Conservation (phyloP, 2,888 invertebrate species). For the Azorinus chamasolen region DNA sequence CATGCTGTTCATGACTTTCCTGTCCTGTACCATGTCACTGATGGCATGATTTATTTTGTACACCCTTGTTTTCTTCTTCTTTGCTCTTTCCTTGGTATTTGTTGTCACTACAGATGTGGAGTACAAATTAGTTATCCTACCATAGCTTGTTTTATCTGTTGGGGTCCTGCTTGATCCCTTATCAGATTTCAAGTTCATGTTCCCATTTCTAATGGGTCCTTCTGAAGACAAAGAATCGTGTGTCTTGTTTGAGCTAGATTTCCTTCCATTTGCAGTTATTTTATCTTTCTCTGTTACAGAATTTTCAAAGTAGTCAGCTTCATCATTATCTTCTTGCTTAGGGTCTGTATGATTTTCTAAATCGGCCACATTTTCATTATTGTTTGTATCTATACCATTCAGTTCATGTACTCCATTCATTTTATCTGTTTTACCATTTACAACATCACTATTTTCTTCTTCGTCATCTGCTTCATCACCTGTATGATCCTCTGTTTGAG, state of each 20-base stretch:
- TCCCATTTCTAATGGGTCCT: too few relatives aligned
- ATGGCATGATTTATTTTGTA: conserved; percentile 70
- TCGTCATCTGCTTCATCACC: neutral
- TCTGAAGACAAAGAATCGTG: too few relatives aligned
- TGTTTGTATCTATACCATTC: neutral
- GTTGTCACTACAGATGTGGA: conserved; percentile 30
- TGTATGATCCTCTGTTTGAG: neutral
- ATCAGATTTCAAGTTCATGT: too few relatives aligned
- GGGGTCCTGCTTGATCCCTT: neutral
- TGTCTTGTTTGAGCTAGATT: too few relatives aligned
- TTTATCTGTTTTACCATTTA: neutral
- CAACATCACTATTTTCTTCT: neutral
- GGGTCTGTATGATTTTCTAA: neutral
- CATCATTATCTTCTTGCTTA: neutral
- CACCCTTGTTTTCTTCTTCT: conserved; percentile 49
- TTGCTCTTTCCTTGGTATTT: conserved; percentile 34
- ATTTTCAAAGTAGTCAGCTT: neutral
- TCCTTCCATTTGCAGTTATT: too few relatives aligned
- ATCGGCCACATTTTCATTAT: neutral
- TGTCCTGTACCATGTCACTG: conserved; percentile 69
- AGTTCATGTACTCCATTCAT: neutral
- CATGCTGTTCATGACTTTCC: conserved; percentile 71
- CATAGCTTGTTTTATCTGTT: conserved; percentile 59
- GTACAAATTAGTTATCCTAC: conserved; percentile 53
- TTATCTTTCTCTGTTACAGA: too few relatives aligned